phyloP scores from a whole-genome alignment of 2,113 vertebrate species.

The Myxocyprinus asiaticus region DNA sequence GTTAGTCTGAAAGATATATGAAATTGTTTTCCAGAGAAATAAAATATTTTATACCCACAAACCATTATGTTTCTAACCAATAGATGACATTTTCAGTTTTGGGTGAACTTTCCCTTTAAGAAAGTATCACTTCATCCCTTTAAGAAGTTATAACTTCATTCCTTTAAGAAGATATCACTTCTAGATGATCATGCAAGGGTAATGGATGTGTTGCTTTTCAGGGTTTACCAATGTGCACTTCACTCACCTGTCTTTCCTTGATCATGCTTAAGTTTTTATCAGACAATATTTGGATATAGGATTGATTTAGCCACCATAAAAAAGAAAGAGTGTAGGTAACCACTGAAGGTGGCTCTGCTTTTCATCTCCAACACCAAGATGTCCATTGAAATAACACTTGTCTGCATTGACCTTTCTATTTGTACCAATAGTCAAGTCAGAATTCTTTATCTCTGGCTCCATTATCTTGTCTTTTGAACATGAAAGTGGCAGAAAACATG shows the following conservation, averaged over 20 bases:
- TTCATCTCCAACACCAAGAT: not conserved
- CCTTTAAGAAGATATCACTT: not conserved
- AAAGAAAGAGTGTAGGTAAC: no score
- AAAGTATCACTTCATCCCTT: no score
- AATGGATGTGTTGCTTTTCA: not conserved
- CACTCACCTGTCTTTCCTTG: not conserved
- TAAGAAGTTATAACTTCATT: no score
- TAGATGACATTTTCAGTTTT: no score
- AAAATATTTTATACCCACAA: no score
- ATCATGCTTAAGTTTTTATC: not conserved
- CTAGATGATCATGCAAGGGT: not conserved
- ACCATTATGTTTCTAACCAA: no score
- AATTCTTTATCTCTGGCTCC: not conserved
- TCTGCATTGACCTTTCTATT: not conserved
- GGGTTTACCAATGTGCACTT: not conserved
- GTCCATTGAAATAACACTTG: not conserved
- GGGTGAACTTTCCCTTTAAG: no score
- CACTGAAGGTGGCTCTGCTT: no score
- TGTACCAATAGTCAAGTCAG: not conserved
- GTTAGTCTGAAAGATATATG: no score
- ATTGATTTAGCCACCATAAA: not conserved
- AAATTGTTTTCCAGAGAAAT: no score
- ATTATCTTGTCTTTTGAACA: conserved; percentile 15
- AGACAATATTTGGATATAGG: conserved; percentile 2
- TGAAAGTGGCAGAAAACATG: not conserved